Evolutionary conservation across 2,888 invertebrate genomes (phyloP).

Genomic region (Digitonthophagus gazella): DNA sequence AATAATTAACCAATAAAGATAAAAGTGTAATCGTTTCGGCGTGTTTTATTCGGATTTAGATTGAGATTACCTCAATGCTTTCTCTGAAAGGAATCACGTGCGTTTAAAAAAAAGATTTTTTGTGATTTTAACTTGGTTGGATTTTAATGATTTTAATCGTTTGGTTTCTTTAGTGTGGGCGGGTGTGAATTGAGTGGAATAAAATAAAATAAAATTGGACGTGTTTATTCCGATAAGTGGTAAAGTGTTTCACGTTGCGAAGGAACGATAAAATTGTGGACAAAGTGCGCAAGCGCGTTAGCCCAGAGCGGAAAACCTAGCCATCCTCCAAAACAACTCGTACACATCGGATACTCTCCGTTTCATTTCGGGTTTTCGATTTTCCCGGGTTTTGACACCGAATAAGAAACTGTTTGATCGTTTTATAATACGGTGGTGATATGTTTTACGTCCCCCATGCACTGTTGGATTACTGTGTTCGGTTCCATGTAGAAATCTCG

Average conservation of each 20-base stretch:
- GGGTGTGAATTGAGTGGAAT: no score
- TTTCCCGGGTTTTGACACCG: neutral
- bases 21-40: neutral
- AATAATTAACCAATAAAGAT: no score
- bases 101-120: neutral
- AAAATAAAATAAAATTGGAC: neutral
- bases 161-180: neutral
- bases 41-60: neutral
- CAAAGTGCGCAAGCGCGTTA: slow-evolving; percentile 39
- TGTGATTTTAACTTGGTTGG: no score
- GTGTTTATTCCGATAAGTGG: neutral
- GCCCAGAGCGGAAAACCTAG: slow-evolving; percentile 38
- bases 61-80: no score
- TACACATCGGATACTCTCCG: slow-evolving; percentile 31
- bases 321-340: slow-evolving; percentile 47
- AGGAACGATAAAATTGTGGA: slow-evolving; percentile 26
- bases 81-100: neutral
- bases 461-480: slow-evolving; percentile 26
- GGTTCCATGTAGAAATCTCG: slow-evolving; percentile 24
- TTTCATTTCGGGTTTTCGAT: slow-evolving; percentile 20
- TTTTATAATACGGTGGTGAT: slow-evolving; percentile 30
- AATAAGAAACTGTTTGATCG: slow-evolving; percentile 33
- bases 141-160: no score
- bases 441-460: slow-evolving; percentile 29
- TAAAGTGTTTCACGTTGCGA: slow-evolving; percentile 11